phyloP scores from a whole-genome alignment of 2,888 invertebrate genomes.

The Zaprionus obscuricornis region DNA sequence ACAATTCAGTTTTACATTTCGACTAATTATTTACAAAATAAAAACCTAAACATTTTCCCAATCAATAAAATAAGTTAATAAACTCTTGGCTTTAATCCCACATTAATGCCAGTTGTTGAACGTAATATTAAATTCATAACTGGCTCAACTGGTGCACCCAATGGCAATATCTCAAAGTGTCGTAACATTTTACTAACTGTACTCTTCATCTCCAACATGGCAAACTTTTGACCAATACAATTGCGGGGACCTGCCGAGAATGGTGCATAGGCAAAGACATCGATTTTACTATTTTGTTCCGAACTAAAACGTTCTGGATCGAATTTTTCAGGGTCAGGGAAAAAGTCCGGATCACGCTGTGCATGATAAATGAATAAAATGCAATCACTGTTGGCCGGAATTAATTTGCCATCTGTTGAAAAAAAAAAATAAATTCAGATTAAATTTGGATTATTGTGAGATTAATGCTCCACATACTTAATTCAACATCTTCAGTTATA shows the following conservation, averaged over 20 bases:
- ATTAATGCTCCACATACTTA: constrained; percentile 83
- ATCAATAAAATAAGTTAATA: too few relatives aligned
- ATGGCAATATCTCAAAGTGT: constrained; percentile 75
- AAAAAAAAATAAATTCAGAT: not conserved
- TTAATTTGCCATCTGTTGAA: constrained; percentile 68
- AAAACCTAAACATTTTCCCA: too few relatives aligned
- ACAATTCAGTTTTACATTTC: too few relatives aligned
- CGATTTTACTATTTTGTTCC: constrained; percentile 77
- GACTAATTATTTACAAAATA: too few relatives aligned
- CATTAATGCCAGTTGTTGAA: constrained; percentile 72
- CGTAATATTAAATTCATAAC: constrained; percentile 69
- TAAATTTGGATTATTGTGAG: not conserved
- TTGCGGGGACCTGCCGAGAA: constrained; percentile 82
- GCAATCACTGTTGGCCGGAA: constrained; percentile 72
- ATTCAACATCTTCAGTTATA: constrained; percentile 84
- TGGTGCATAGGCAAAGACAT: constrained; percentile 78
- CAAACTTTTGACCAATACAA: constrained; percentile 82
- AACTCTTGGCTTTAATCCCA: constrained; percentile 69
- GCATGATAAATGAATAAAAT: constrained; percentile 70
- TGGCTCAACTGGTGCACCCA: constrained; percentile 68
- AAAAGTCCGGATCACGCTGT: constrained; percentile 73
- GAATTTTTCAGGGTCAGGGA: constrained; percentile 77
- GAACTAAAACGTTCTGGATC: constrained; percentile 77
- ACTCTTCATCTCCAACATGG: constrained; percentile 81
- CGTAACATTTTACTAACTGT: constrained; percentile 74